Evolutionary conservation across 2,888 invertebrate species (phyloP), one percentile per base, ranked within the genome.

Genomic region (Tinea semifulvella): DNA sequence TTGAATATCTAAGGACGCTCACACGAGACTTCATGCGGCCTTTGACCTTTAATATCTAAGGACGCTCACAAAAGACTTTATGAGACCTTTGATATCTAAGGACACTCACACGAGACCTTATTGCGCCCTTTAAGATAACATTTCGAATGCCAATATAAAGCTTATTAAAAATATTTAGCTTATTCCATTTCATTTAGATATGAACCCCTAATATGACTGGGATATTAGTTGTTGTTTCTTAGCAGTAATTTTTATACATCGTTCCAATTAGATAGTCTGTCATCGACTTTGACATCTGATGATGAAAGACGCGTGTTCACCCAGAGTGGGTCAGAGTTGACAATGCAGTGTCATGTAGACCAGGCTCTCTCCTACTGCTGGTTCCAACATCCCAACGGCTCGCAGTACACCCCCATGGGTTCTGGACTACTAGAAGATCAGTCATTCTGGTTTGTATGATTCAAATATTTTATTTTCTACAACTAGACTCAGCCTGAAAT

Each of bases 351-450:
- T 44, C 58, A 56, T 1, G 69, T 71, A 0, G 64, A 67, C 0
- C 55, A 57, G 2, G 65, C 76, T 0, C 58, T 82, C 2, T 53
- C 58, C 1, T 82, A 82, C 52, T 82, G 81, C 53, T 81, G 81
- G 81, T 79, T 74, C 52, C 68, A 68, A 47, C 73, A 75, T 46
- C 79, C 80, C 0, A 71, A 79, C 36, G 76, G 81, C 0, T 54
- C 63, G 0, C 72, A 73, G 48, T 75, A 56, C 48, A 70, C 75
- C 1, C 76, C 79, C 0, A 60, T 63, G 3, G 56, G 53, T 10
- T 10, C 26, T 10, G 51, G 57, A 1, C 48, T 51, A 1, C 44
- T 50, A 17, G 61, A 63, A 2, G 51, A 58, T 13, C 66, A 63
- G 46, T 42, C 45, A 1, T 77, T 70, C 51, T 77, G 79, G 77